Evolutionary conservation across 2,888 invertebrate genomes (phyloP).

Genomic region (Augochlorella aurata): DNA sequence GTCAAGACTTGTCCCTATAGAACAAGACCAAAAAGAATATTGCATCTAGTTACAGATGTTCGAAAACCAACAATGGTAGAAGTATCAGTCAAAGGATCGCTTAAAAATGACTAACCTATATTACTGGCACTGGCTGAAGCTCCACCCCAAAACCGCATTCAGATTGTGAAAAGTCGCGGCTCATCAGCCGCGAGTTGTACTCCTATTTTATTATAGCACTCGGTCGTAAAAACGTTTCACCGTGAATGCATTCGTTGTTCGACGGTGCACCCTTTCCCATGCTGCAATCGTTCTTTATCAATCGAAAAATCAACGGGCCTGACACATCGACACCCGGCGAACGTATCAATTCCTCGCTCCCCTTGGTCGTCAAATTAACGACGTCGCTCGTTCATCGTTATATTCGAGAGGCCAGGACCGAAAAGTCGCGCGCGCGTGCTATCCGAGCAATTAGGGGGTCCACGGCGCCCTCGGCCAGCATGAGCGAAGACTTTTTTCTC

Average conservation of each 20-base stretch:
- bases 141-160: background rate
- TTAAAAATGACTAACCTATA: background rate
- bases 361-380: conserved; percentile 27
- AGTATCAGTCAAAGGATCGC: background rate
- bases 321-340: background rate
- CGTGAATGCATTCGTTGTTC: conserved; percentile 3
- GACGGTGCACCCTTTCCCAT: background rate
- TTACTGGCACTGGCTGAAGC: background rate
- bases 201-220: background rate
- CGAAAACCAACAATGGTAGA: too few relatives aligned
- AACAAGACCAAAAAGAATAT: too few relatives aligned
- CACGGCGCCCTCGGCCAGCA: conserved; percentile 12
- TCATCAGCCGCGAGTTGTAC: background rate
- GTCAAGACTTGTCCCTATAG: too few relatives aligned
- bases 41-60: too few relatives aligned
- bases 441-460: conserved; percentile 47
- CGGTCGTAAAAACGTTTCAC: background rate
- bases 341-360: conserved; percentile 12
- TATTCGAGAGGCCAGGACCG: background rate
- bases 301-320: background rate
- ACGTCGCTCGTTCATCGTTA: background rate
- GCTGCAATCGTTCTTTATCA: conserved; percentile 1
- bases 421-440: background rate
- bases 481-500: conserved; percentile 19
- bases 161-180: background rate